Evolutionary conservation across 2,888 invertebrate species (phyloP), one percentile per base, ranked within the genome.

Genomic region (Lochmaea capreae): DNA sequence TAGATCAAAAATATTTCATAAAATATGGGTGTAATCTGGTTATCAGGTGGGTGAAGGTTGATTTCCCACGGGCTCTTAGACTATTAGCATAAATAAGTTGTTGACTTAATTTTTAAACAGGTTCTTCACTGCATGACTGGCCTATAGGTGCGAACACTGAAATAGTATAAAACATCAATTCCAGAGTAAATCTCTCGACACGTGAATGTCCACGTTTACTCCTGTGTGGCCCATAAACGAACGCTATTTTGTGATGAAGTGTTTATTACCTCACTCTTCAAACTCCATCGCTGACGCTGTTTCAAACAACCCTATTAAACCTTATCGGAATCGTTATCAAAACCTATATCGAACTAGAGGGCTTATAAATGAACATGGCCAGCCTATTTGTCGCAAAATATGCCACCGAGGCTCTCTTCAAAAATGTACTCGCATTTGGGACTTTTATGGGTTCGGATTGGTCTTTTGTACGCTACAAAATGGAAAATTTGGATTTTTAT

Each of bases 381-480:
- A 59, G 70, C 63, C 70, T 61, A 70, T 70, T 70, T 70, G 70
- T 70, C 70, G 70, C 52, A 16, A 70, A 68, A 70, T 70, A 70
- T 70, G 70, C 70, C 70, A 54, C 39, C 58, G 67, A 67, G 16
- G 59, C 42, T 39, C 62, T 62, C 39, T 63, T 70, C 49, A 70
- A 70, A 69, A 70, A 70, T 67, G 46, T 54, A 54, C 42, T 39
- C 52, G 22, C 43, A 54, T 63, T 62, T 43, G 63, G 54, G 70
- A 63, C 63, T 70, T 70, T 70, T 70, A 70, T 63, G 63, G 54
- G 10, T 43, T 61, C 18, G 42, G 42, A 54, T 54, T 63, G 49
- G 70, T 49, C 62, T 62, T 43, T 70, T 70, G 62, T 62, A 61
- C 52, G 18, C 42, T 62, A 54, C 22, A 52, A 49, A 70, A 61